Percentiles rank a stretch among this genome's conserved stretches.
These are phyloP conservation scores for Baryphthengus martii DNA, from an alignment of 2,113 vertebrate genomes.

Conservation along the genomic window DNA sequence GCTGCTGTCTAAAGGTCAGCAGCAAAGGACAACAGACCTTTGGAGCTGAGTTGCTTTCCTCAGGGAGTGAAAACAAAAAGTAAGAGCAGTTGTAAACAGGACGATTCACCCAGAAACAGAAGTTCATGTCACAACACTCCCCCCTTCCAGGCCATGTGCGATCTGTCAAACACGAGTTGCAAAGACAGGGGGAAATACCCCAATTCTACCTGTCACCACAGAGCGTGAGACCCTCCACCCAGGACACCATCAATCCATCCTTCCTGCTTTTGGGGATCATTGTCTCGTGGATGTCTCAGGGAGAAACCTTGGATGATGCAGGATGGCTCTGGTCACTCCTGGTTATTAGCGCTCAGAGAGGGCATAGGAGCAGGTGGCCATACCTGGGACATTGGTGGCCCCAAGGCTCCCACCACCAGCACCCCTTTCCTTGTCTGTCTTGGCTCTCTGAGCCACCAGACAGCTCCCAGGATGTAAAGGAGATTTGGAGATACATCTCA, in stretches of 20 bases:
- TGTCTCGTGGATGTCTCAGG: accelerated
- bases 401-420: not conserved
- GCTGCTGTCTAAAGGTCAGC: slow-evolving; percentile 27
- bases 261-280: not conserved
- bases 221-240: not conserved
- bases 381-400: not conserved
- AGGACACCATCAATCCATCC: not conserved
- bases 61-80: not conserved
- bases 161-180: not conserved
- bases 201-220: not conserved
- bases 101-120: not conserved
- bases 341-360: not conserved
- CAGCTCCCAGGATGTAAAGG: not conserved
- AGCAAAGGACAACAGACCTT: slow-evolving; percentile 33
- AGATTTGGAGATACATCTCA: not conserved
- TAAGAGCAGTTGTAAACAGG: not conserved
- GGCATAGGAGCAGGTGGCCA: accelerated
- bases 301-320: not conserved
- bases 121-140: not conserved
- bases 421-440: not conserved
- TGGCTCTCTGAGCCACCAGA: not conserved
- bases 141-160: accelerated
- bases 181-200: not conserved
- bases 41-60: not conserved
- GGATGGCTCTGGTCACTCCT: not conserved